A percentile compares a stretch with the other conserved stretches of the same genome.
phyloP scores from a whole-genome alignment of 1,140 invertebrate genomes.

The Proctacanthus coquilletti region DNA sequence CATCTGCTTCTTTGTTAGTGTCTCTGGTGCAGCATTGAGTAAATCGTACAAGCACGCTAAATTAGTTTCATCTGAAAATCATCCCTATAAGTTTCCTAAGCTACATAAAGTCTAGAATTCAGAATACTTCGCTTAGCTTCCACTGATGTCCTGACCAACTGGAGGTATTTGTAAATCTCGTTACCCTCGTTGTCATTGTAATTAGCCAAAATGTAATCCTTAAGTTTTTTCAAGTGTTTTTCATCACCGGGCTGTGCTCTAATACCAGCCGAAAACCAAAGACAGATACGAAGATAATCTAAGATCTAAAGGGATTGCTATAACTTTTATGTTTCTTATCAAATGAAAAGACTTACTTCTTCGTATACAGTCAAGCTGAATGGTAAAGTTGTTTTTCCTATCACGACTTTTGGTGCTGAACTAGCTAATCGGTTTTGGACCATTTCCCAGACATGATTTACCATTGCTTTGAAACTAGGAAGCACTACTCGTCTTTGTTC shows the following conservation, averaged over 20 bases:
- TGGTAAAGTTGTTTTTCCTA: constrained; percentile 47
- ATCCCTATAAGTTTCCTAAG: too few relatives aligned
- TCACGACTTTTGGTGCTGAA: constrained; percentile 31
- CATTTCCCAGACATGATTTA: constrained; percentile 29
- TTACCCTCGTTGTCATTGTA: constrained; percentile 17
- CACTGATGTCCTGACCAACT: constrained; percentile 23
- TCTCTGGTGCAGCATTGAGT: constrained; percentile 21
- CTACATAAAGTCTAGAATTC: background rate
- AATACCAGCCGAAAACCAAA: constrained; percentile 33
- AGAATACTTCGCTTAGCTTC: constrained; percentile 25
- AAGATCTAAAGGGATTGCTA: constrained; percentile 42
- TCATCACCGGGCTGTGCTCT: constrained; percentile 29
- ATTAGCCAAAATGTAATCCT: constrained; percentile 18
- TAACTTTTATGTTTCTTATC: constrained; percentile 1
- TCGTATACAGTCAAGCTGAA: constrained; percentile 47
- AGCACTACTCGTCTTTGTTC: constrained; percentile 26
- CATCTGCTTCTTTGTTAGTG: constrained; percentile 18
- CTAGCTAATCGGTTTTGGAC: constrained; percentile 27
- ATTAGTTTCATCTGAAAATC: constrained; percentile 19
- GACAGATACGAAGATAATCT: constrained; percentile 57
- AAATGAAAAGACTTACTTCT: constrained; percentile 33
- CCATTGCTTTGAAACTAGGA: constrained; percentile 26
- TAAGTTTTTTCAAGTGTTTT: constrained; percentile 15
- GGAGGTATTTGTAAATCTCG: constrained; percentile 25
- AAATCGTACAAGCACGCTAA: constrained; percentile 24